A percentile compares a stretch with the other conserved stretches of the same genome.
Conservation (phyloP, 2,888 invertebrate genomes). For the Opisthograptis luteolata region DNA sequence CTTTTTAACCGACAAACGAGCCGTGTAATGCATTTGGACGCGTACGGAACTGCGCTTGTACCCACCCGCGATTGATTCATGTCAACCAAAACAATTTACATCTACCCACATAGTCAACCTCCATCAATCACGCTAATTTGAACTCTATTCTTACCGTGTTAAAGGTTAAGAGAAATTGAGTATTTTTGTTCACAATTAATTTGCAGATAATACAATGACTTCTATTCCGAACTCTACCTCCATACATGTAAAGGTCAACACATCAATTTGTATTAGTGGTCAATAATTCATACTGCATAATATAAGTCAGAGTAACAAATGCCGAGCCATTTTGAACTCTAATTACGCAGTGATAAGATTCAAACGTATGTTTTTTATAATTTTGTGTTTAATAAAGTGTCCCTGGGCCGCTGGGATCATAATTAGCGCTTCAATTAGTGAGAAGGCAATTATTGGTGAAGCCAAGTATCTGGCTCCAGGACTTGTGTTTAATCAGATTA, state of each 20-base stretch:
- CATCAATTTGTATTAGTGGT: neutral
- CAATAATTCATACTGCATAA: neutral
- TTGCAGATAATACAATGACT: too few species aligned
- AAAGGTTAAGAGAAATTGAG: neutral
- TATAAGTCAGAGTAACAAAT: too few species aligned
- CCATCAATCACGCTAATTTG: neutral
- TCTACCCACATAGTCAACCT: neutral
- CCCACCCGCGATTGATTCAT: slow-evolving; percentile 7
- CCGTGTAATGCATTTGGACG: slow-evolving; percentile 9
- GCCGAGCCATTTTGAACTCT: too few species aligned
- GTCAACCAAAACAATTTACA: neutral
- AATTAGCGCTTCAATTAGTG: slow-evolving; percentile 6
- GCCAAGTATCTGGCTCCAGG: too few species aligned
- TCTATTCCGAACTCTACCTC: neutral
- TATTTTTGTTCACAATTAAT: neutral
- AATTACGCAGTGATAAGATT: too few species aligned
- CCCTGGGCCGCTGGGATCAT: neutral
- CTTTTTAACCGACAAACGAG: slow-evolving; percentile 2
- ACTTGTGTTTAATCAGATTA: too few species aligned
- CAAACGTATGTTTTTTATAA: neutral
- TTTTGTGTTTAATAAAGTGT: slow-evolving; percentile 3
- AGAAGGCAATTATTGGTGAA: slow-evolving; percentile 1
- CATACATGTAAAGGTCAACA: neutral
- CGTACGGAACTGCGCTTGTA: neutral
- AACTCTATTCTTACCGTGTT: neutral